Base-by-base conservation (phyloP, 2,888 invertebrate genomes). In the Folsomia candida region DNA sequence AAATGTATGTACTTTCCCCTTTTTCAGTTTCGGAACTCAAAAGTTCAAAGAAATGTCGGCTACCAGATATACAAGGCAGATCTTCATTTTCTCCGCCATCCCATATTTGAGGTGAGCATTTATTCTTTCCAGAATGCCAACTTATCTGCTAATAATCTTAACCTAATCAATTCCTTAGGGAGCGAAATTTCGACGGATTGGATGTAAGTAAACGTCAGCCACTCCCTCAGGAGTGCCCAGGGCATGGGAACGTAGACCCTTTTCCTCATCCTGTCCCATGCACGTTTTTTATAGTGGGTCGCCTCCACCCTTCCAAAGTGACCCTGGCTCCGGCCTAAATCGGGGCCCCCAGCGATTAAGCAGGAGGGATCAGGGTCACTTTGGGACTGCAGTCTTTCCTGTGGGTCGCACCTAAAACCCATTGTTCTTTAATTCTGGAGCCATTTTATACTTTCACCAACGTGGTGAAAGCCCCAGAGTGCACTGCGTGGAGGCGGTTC, bases 11-110 rank as follows among this genome's bases (percentile, higher is more conserved):
- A 82, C 83, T 64, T 27, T 51, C 80, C n/a, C n/a, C n/a, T n/a
- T n/a, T n/a, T n/a, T n/a, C n/a, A 9, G 6, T 9, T 97, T 97
- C 83, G 97, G 97, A 54, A 97, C 97, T 0, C 93, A 94, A 84
- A 94, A 94, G 84, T 96, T 96, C 86, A 95, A 95, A 84, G 94
- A 94, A 77, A 91, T 95, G 91, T 89, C 94, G 0, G 87, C 90
- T 0, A 90, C 91, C 2, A 87, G 94, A 62, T 95, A 94, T 84
- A 89, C 93, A 0, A 87, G 95, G 0, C 94, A 94, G 84, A 94
- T 94, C 0, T 96, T 95, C 86, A 93, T 96, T 83, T 94, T 93
- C 86, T 94, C 94, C 57, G 91, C 94, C 26, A 93, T 95, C 82
- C 93, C 93, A 0, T 96, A 92, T 86, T 86, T 96, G 75, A n/a